Evolutionary conservation across 2,888 invertebrate genomes (phyloP).

Genomic region (Noctua comes): DNA sequence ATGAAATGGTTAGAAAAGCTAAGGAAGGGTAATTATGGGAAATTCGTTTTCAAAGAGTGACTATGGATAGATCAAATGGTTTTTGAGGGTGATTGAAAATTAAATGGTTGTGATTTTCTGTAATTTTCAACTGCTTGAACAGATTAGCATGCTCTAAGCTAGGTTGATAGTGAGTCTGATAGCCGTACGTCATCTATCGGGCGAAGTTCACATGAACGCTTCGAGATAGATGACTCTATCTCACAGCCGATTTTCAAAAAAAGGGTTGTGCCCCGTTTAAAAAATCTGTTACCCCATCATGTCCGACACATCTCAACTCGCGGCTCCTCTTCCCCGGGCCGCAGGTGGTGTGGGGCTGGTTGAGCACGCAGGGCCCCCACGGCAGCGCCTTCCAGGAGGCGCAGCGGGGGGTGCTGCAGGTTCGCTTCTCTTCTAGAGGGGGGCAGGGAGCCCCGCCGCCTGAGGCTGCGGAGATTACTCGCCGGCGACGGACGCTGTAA

Average conservation of each 20-base stretch:
- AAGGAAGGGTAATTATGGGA: not conserved
- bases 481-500: constrained; percentile 86
- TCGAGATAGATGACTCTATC: not conserved
- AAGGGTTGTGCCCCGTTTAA: not conserved
- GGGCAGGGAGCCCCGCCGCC: constrained; percentile 88
- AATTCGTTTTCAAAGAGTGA: not conserved
- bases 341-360: constrained; percentile 86
- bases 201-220: not conserved
- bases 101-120: not conserved
- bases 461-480: constrained; percentile 87
- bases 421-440: constrained; percentile 89
- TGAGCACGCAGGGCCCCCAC: constrained; percentile 89
- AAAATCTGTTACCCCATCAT: constrained; percentile 82
- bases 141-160: not conserved
- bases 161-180: not conserved
- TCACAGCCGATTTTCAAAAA: not conserved
- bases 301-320: constrained; percentile 90
- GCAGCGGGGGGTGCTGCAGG: constrained; percentile 89
- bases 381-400: constrained; percentile 88
- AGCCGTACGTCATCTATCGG: not conserved
- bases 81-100: not conserved
- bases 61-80: not conserved
- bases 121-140: not conserved
- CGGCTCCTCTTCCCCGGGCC: constrained; percentile 91
- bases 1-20: not conserved